phyloP scores from a whole-genome alignment of 2,113 vertebrate genomes.

The Psilopogon haemacephalus region DNA sequence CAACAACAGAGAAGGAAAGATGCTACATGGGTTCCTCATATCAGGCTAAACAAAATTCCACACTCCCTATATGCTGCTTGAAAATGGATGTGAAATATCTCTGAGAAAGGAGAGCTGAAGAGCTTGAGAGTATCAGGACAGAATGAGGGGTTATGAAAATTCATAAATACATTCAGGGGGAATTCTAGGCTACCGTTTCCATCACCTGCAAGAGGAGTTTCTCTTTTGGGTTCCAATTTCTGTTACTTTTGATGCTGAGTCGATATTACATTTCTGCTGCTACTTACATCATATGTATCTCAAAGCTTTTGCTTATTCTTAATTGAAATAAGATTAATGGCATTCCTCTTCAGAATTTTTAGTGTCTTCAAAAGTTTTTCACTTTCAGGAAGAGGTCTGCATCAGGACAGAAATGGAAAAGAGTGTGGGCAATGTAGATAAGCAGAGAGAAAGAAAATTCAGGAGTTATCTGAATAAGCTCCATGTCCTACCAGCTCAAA shows the following conservation, averaged over 20 bases:
- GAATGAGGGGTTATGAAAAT: slow-evolving; percentile 5
- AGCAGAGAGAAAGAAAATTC: background rate
- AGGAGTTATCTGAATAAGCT: background rate
- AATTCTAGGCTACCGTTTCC: background rate
- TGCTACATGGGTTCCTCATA: background rate
- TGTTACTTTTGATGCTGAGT: slow-evolving; percentile 8
- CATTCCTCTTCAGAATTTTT: background rate
- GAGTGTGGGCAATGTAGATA: background rate
- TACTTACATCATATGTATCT: background rate
- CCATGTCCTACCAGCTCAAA: background rate
- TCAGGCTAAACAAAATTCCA: background rate
- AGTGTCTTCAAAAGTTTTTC: background rate
- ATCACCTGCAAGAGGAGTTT: background rate
- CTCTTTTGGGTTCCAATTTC: slow-evolving; percentile 14
- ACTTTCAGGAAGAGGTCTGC: background rate
- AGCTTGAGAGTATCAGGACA: background rate
- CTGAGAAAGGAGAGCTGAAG: background rate
- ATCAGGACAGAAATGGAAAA: background rate
- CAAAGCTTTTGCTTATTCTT: slow-evolving; percentile 12
- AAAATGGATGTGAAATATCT: background rate
- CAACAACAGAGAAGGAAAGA: background rate
- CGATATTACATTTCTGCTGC: background rate
- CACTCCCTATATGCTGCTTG: background rate
- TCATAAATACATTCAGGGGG: background rate
- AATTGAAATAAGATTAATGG: slow-evolving; percentile 10